These are phyloP conservation scores for Anodontia alba DNA, from an alignment of 2,888 invertebrate genomes.

Conservation along the genomic window DNA sequence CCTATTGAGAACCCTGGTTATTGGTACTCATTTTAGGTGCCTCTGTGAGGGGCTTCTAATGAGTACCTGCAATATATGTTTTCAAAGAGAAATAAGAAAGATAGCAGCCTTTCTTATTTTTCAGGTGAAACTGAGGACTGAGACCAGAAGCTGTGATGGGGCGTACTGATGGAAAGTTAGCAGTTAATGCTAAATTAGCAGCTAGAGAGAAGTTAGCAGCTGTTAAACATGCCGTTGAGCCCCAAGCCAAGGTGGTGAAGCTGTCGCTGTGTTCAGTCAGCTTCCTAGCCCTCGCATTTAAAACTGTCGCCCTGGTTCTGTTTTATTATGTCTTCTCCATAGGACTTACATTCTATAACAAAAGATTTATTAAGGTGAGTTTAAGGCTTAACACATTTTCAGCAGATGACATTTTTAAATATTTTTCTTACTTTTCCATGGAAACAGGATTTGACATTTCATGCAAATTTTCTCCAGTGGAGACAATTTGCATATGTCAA, in stretches of 20 bases:
- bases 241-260: constrained; percentile 72
- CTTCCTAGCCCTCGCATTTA: constrained; percentile 70
- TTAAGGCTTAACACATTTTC: no score
- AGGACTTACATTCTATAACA: constrained; percentile 98
- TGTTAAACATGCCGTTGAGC: constrained; percentile 59
- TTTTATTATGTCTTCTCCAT: constrained; percentile 97
- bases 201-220: constrained; percentile 21
- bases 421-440: no score
- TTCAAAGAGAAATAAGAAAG: no score
- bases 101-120: no score
- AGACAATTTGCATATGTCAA: no score
- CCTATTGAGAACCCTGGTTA: no score
- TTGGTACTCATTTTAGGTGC: no score
- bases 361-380: constrained; percentile 93
- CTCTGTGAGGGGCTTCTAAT: no score
- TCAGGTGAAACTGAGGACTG: neutral
- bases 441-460: no score
- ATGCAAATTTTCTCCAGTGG: no score
- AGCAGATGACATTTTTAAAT: no score
- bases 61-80: no score
- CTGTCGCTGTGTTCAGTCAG: constrained; percentile 68
- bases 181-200: neutral
- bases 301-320: constrained; percentile 88
- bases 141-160: neutral
- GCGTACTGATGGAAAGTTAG: neutral